Percentiles rank a stretch among this genome's conserved stretches.
phyloP scores from a whole-genome alignment of 1,140 invertebrate genomes.

The Colletes latitarsis region DNA sequence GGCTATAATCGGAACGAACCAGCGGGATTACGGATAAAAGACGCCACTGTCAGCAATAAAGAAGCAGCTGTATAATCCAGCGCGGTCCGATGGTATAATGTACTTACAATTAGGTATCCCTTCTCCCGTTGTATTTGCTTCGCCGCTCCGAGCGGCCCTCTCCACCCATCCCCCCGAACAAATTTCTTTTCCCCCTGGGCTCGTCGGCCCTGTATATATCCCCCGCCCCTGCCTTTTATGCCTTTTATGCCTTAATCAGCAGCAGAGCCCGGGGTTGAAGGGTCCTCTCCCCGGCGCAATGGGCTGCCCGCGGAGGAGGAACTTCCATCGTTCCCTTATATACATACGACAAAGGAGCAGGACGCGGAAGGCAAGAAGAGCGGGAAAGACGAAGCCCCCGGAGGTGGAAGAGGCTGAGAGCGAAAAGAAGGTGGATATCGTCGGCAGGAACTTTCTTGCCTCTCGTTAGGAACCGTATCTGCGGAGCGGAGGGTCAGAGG shows the following conservation, averaged over 20 bases:
- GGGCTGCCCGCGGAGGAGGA: conserved; percentile 50
- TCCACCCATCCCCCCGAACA: conserved; percentile 35
- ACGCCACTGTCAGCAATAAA: conserved; percentile 63
- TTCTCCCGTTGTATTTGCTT: conserved; percentile 56
- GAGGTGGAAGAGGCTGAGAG: not conserved
- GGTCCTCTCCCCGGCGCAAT: conserved; percentile 53
- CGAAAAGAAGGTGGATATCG: conserved; percentile 37
- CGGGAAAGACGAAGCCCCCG: not conserved
- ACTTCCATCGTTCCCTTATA: conserved; percentile 49
- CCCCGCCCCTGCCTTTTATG: conserved; percentile 55
- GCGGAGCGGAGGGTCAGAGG: not conserved
- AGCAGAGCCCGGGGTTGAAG: conserved; percentile 50
- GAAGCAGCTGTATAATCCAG: conserved; percentile 67
- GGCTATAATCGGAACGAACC: conserved; percentile 52
- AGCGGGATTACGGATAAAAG: conserved; percentile 60
- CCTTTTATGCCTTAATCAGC: conserved; percentile 68
- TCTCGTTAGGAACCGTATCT: conserved; percentile 52
- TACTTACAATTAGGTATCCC: conserved; percentile 67
- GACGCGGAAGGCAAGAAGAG: conserved; percentile 21
- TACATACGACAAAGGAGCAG: conserved; percentile 39
- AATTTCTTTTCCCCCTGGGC: conserved; percentile 51
- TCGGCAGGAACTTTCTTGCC: conserved; percentile 54
- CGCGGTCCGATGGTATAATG: conserved; percentile 61
- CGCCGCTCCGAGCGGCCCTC: not conserved
- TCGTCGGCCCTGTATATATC: conserved; percentile 32